These are phyloP conservation scores for Leptinotarsa texana DNA, from an alignment of 1,140 invertebrate species.

Conservation along the genomic window DNA sequence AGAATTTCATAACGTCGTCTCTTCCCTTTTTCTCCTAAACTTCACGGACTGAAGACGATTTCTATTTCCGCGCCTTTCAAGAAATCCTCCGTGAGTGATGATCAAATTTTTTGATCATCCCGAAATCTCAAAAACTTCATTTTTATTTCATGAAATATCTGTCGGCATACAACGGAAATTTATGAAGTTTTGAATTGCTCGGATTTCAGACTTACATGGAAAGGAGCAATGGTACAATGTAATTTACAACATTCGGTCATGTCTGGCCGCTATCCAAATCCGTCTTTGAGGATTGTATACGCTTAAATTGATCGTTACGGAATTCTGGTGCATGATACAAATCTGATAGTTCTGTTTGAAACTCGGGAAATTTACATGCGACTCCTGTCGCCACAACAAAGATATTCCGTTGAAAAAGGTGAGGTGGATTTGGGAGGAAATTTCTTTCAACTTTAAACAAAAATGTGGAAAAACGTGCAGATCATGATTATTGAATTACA, in stretches of 20 bases:
- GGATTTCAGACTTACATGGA: conserved; percentile 2
- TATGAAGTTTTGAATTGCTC: not conserved
- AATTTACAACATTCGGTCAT: not conserved
- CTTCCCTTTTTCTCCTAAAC: not conserved
- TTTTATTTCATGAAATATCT: not conserved
- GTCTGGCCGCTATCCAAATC: not conserved
- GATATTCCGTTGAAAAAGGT: too few relatives aligned
- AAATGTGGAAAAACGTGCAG: too few relatives aligned
- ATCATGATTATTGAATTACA: too few relatives aligned
- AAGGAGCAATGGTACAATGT: not conserved
- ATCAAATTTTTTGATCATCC: not conserved
- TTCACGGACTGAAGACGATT: conserved; percentile 2
- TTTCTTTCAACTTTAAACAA: too few relatives aligned
- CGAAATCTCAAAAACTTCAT: conserved; percentile 1
- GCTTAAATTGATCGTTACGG: not conserved
- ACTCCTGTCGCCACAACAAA: too few relatives aligned
- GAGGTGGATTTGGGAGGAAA: too few relatives aligned
- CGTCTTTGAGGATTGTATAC: not conserved
- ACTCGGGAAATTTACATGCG: too few relatives aligned
- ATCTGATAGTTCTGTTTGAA: not conserved
- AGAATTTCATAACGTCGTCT: conserved; percentile 6
- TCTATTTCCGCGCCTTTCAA: not conserved
- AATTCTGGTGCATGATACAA: conserved; percentile 3
- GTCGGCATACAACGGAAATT: not conserved
- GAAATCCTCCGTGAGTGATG: conserved; percentile 1